phyloP scores from a whole-genome alignment of 2,113 vertebrate genomes.

The Leucopternis melanops region DNA sequence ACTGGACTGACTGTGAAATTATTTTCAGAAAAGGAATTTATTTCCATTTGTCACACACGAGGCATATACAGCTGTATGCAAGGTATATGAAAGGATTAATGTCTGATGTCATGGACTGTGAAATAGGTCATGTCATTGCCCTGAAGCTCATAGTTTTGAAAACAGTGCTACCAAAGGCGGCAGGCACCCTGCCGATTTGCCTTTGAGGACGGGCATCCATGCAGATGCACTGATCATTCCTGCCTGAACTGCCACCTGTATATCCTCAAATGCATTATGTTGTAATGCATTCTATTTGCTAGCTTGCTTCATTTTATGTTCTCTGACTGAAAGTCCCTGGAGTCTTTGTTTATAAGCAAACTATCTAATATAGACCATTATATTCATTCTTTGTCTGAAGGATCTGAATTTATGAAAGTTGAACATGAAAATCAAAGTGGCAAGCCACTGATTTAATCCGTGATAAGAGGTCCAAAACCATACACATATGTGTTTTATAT shows the following conservation, averaged over 20 bases:
- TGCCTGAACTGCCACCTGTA: neutral
- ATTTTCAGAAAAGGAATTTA: neutral
- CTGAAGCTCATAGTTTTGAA: neutral
- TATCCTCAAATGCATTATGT: neutral
- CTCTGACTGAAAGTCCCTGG: neutral
- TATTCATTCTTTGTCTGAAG: neutral
- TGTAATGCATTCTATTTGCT: neutral
- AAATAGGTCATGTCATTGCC: neutral
- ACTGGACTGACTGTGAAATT: neutral
- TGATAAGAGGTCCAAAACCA: neutral
- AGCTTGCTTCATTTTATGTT: neutral
- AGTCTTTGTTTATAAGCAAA: neutral
- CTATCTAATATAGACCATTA: neutral
- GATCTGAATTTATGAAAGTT: neutral
- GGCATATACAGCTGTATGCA: neutral
- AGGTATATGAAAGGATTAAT: neutral
- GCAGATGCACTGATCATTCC: neutral
- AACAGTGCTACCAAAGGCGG: neutral
- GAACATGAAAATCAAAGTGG: neutral
- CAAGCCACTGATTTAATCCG: neutral
- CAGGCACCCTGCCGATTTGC: neutral
- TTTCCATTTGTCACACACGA: conserved; percentile 8
- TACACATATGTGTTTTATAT: neutral
- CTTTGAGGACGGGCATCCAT: neutral
- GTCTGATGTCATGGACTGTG: neutral